Conservation (phyloP, 92 coral and sea anemone species). For the Bergia sp. region DNA sequence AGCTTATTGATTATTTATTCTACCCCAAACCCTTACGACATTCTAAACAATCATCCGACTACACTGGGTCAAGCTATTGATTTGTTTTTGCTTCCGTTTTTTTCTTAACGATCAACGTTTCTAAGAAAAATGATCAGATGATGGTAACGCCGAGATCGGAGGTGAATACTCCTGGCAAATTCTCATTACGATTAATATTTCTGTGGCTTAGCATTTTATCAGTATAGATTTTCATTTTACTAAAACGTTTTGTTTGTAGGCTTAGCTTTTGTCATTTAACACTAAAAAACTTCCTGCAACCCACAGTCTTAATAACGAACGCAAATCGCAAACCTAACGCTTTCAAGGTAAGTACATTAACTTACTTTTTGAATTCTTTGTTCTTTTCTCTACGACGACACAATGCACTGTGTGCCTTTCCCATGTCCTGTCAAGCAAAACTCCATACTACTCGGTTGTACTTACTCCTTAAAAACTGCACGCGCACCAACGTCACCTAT, state of each 20-base stretch:
- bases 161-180: too few species aligned
- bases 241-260: background rate
- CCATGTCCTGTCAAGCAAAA: background rate
- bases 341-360: background rate
- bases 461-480: background rate
- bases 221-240: too few species aligned
- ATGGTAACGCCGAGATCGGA: too few species aligned
- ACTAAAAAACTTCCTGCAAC: background rate
- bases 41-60: too few species aligned
- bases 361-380: conserved; percentile 29
- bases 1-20: too few species aligned
- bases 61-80: too few species aligned
- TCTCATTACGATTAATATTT: too few species aligned
- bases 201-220: too few species aligned
- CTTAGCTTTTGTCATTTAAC: background rate
- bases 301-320: background rate
- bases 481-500: background rate
- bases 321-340: background rate
- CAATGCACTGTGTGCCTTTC: conserved; percentile 25
- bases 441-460: conserved; percentile 4
- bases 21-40: too few species aligned
- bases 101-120: too few species aligned
- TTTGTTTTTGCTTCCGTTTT: too few species aligned
- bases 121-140: too few species aligned
- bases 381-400: conserved; percentile 35